These are phyloP conservation scores for Drosophila subquinaria DNA, from an alignment of 2,888 invertebrate species.

Conservation along the genomic window DNA sequence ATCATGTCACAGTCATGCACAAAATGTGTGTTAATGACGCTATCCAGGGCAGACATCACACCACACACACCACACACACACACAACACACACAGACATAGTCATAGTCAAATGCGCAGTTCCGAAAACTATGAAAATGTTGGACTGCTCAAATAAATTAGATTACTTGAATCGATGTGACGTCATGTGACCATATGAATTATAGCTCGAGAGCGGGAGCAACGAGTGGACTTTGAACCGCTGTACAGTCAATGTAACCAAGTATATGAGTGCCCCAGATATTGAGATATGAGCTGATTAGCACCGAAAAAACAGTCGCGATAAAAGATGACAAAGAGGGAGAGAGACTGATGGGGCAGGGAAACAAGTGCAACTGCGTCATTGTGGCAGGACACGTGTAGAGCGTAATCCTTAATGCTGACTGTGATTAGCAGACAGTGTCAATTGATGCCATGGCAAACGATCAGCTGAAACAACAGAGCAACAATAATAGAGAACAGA, in stretches of 20 bases:
- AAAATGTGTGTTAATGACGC: constrained; percentile 40
- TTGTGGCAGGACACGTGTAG: not conserved
- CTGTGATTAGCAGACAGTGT: not conserved
- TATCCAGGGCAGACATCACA: constrained; percentile 26
- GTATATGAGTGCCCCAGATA: constrained; percentile 31
- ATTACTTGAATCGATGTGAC: constrained; percentile 48
- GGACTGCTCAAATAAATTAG: constrained; percentile 31
- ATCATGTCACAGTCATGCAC: constrained; percentile 25
- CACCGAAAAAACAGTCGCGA: not conserved
- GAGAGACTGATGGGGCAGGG: not conserved
- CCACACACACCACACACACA: constrained; percentile 7
- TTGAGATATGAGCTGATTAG: constrained; percentile 18
- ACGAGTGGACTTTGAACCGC: constrained; percentile 48
- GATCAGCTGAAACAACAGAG: constrained; percentile 16
- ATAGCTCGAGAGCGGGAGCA: constrained; percentile 11
- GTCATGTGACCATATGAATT: constrained; percentile 24
- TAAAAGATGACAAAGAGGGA: not conserved
- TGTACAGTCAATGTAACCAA: constrained; percentile 31
- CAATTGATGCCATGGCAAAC: constrained; percentile 1
- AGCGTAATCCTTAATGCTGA: not conserved
- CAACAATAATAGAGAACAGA: constrained; percentile 19
- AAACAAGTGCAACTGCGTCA: not conserved
- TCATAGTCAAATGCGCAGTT: constrained; percentile 51
- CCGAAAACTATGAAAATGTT: constrained; percentile 20
- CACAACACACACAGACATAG: constrained; percentile 25